Conservation (phyloP, 2,113 vertebrate genomes). For the Dipodomys ordii region DNA sequence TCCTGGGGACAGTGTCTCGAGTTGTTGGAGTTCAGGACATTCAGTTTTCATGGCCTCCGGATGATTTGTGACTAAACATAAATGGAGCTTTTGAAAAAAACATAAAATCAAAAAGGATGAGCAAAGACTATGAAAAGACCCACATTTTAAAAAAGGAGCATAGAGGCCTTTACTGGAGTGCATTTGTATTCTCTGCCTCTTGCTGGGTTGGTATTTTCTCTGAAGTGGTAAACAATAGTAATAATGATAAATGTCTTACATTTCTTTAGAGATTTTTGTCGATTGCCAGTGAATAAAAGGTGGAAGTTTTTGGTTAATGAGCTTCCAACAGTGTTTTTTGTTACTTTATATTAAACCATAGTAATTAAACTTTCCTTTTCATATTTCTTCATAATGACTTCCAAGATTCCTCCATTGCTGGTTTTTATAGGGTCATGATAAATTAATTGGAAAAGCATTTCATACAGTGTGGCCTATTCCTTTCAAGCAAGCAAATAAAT, state of each 20-base stretch:
- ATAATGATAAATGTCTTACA: conserved; percentile 40
- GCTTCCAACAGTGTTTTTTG: conserved; percentile 42
- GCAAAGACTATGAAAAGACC: conserved; percentile 35
- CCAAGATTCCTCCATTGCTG: conserved; percentile 3
- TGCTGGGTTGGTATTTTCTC: conserved; percentile 60
- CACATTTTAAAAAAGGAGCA: conserved; percentile 1
- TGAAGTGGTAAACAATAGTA: conserved; percentile 17
- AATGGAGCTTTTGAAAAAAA: conserved; percentile 55
- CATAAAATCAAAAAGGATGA: conserved; percentile 23
- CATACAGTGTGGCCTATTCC: not conserved
- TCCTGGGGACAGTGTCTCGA: conserved; percentile 39
- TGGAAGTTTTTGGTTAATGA: conserved; percentile 47
- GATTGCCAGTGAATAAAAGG: conserved; percentile 41
- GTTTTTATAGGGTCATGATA: conserved; percentile 45
- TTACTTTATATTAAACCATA: conserved; percentile 15
- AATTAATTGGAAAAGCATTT: conserved; percentile 61
- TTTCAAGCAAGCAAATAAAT: conserved; percentile 45
- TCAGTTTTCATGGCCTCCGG: conserved; percentile 56
- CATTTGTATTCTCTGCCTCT: conserved; percentile 10
- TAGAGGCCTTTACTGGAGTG: not conserved
- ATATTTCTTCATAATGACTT: conserved; percentile 52
- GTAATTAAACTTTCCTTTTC: conserved; percentile 57
- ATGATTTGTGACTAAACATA: conserved; percentile 73
- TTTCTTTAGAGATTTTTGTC: conserved; percentile 44
- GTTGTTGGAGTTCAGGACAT: conserved; percentile 32